Evolutionary conservation across 1,140 invertebrate species (phyloP), one percentile per base, ranked within the genome.

Genomic region (Bombus haemorrhoidalis): DNA sequence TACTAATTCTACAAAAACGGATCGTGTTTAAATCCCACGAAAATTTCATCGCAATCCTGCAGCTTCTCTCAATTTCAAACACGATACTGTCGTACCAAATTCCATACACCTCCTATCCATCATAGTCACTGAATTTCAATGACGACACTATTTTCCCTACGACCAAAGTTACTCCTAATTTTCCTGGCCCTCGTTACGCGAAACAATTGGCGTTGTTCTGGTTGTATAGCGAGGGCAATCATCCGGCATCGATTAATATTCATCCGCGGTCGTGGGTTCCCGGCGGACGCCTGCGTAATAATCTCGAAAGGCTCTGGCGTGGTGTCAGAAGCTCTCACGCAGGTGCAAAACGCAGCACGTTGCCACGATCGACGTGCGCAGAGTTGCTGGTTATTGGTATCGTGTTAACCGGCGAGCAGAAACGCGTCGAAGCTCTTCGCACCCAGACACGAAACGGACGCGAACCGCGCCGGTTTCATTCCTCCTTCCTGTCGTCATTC

Each of bases 301-400:
- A 87, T 74, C 41, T 41, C 69, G 41, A 32, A 53, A 37, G 75
- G 53, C 0, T 53, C 15, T 62, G 37, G 53, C 28, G 28, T 18
- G 59, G 57, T 39, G 37, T 81, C 71, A 18, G 74, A 76, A 64
- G 78, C 69, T 78, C 74, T 86, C 66, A 90, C 78, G 85, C 81
- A 90, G 87, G 89, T 87, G 88, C 85, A 76, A 91, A 78, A 88
- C 68, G 69, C 71, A 39, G 80, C 74, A 73, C 78, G 72, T 89
- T 89, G 87, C 62, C 62, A 39, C 83, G 81, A 91, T 85, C 86
- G 92, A 93, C 87, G 91, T 93, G 92, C 92, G 91, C 92, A 92
- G 92, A 92, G 91, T 91, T 90, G 91, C 92, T 93, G 92, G 91
- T 91, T 92, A 93, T 92, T 93, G 92, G 91, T 91, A 92, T 93